Evolutionary conservation across 2,888 invertebrate species (phyloP).

Genomic region (Agrilus mali): DNA sequence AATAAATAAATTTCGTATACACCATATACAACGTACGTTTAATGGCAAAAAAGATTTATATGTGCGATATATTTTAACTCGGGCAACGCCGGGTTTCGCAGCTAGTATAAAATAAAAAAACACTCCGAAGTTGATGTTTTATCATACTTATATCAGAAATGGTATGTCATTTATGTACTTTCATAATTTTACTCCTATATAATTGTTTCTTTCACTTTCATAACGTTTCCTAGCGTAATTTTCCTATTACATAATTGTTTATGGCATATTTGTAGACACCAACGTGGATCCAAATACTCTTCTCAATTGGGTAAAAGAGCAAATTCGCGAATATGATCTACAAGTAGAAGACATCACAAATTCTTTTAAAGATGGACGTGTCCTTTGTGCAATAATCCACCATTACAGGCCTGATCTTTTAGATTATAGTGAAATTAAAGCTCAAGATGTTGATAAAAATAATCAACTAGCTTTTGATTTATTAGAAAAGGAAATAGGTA

Average conservation of each 20-base stretch:
- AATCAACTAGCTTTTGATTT: constrained; percentile 78
- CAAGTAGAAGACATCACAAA: constrained; percentile 52
- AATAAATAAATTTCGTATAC: too few relatives aligned
- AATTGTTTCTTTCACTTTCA: too few relatives aligned
- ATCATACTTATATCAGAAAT: too few relatives aligned
- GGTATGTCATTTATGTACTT: too few relatives aligned
- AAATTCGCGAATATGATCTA: constrained; percentile 50
- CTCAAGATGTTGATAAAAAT: constrained; percentile 51
- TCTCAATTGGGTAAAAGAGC: constrained; percentile 64
- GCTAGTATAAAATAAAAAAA: too few relatives aligned
- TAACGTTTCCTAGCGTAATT: too few relatives aligned
- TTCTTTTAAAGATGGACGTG: constrained; percentile 55
- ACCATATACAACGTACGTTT: too few relatives aligned
- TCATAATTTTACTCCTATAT: too few relatives aligned
- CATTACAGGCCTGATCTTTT: constrained; percentile 86
- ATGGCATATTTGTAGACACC: constrained; percentile 36
- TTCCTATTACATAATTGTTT: constrained; percentile 1
- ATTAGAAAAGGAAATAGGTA: constrained; percentile 72
- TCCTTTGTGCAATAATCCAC: constrained; percentile 61
- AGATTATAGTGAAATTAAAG: constrained; percentile 54
- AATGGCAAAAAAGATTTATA: too few relatives aligned
- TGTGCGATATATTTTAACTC: too few relatives aligned
- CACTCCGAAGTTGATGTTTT: too few relatives aligned
- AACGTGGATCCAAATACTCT: constrained; percentile 64
- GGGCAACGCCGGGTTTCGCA: too few relatives aligned